These are phyloP conservation scores for Chlamydotis undulata DNA, from an alignment of 2,113 vertebrate species.

Conservation along the genomic window DNA sequence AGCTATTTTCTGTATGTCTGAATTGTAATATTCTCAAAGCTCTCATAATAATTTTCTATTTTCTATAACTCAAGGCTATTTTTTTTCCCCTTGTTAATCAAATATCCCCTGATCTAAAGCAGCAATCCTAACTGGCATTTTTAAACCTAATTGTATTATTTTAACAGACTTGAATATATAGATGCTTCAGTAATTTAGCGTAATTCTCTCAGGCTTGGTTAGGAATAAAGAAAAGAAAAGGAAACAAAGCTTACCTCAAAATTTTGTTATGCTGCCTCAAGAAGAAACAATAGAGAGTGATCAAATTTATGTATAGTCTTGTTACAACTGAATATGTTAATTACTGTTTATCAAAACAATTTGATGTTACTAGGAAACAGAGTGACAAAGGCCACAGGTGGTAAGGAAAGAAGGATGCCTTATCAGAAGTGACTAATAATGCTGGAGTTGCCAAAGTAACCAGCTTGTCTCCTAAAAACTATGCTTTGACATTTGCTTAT, in stretches of 20 bases:
- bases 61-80: neutral
- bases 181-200: neutral
- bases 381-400: conserved; percentile 71
- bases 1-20: neutral
- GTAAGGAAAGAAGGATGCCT: conserved; percentile 47
- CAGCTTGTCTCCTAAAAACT: conserved; percentile 69
- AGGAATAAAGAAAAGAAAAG: neutral
- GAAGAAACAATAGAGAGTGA: conserved; percentile 13
- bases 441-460: conserved; percentile 69
- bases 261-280: neutral
- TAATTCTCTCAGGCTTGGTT: neutral
- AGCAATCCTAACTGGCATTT: neutral
- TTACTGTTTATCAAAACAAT: conserved; percentile 67
- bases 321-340: conserved; percentile 65
- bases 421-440: conserved; percentile 67
- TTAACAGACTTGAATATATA: neutral
- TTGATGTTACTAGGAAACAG: conserved; percentile 61
- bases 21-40: neutral
- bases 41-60: neutral
- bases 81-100: neutral
- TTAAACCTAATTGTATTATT: conserved; percentile 18
- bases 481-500: conserved; percentile 72
- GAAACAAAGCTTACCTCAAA: neutral
- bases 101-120: neutral
- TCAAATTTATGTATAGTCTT: conserved; percentile 47